Percentiles rank a stretch among this genome's conserved stretches.
Conservation (phyloP, 1,140 invertebrate genomes). For the Drosophila tsacasi region DNA sequence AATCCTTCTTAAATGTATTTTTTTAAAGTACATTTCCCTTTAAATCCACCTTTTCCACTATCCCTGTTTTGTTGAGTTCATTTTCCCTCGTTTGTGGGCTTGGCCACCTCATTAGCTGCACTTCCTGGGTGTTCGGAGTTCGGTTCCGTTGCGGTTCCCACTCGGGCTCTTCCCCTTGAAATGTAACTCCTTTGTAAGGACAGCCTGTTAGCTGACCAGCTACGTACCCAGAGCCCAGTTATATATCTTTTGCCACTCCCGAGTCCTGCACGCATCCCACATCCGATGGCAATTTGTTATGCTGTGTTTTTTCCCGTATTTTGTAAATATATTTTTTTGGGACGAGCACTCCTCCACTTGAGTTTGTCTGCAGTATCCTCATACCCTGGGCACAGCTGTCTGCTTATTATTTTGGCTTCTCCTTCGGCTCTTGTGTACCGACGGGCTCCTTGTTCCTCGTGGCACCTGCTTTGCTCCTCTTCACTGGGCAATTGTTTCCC, state of each 20-base stretch:
- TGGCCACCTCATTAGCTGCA: slow-evolving; percentile 52
- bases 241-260: slow-evolving; percentile 20
- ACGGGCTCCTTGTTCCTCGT: slow-evolving; percentile 2
- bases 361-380: slow-evolving; percentile 47
- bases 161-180: neutral
- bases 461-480: slow-evolving; percentile 37
- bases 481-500: slow-evolving; percentile 51
- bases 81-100: slow-evolving; percentile 10
- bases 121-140: slow-evolving; percentile 28
- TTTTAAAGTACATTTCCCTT: neutral
- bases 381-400: slow-evolving; percentile 28
- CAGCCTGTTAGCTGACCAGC: slow-evolving; percentile 27
- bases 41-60: neutral
- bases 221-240: slow-evolving; percentile 8
- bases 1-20: neutral
- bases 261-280: slow-evolving; percentile 58
- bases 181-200: slow-evolving; percentile 18
- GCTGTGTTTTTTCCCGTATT: slow-evolving; percentile 14
- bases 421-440: slow-evolving; percentile 23
- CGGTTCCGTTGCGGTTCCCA: slow-evolving; percentile 32
- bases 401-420: slow-evolving; percentile 64
- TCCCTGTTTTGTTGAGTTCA: neutral
- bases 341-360: slow-evolving; percentile 33
- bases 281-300: slow-evolving; percentile 58
- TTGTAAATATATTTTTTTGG: slow-evolving; percentile 9